Evolutionary conservation across 2,888 invertebrate genomes (phyloP).

Genomic region (Bembecia ichneumoniformis): DNA sequence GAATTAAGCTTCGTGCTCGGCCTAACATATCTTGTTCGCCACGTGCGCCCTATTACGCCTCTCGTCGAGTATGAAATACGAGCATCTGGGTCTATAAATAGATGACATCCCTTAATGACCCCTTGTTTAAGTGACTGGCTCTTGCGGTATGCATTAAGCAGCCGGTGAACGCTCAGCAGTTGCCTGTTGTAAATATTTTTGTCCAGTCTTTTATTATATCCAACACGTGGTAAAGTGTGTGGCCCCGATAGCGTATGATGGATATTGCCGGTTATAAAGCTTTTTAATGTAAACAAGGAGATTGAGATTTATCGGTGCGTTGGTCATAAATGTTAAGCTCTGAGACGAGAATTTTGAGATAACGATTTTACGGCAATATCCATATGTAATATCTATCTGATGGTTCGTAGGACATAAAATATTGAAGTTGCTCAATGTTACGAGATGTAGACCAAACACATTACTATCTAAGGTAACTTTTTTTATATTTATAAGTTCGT

Average conservation of each 20-base stretch:
- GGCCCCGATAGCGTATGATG: conserved; percentile 8
- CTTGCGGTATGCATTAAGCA: conserved; percentile 4
- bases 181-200: conserved; percentile 16
- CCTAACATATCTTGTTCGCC: conserved; percentile 21
- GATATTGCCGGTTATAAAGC: conserved; percentile 12
- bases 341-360: neutral
- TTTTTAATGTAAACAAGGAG: conserved; percentile 7
- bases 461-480: no score
- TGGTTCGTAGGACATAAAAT: no score
- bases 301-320: neutral
- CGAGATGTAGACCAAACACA: no score
- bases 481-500: no score
- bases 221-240: conserved; percentile 14
- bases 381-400: conserved; percentile 1
- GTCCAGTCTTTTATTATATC: conserved; percentile 7
- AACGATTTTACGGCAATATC: conserved; percentile 5
- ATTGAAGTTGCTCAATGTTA: no score
- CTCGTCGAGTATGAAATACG: conserved; percentile 56
- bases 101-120: conserved; percentile 48
- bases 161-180: conserved; percentile 19
- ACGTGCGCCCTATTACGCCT: conserved; percentile 60
- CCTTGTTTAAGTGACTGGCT: conserved; percentile 43
- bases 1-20: neutral
- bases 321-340: neutral
- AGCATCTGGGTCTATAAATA: conserved; percentile 39